Evolutionary conservation across 2,797 vertebrate species (phyloP).

Genomic region (Chelon auratus): DNA sequence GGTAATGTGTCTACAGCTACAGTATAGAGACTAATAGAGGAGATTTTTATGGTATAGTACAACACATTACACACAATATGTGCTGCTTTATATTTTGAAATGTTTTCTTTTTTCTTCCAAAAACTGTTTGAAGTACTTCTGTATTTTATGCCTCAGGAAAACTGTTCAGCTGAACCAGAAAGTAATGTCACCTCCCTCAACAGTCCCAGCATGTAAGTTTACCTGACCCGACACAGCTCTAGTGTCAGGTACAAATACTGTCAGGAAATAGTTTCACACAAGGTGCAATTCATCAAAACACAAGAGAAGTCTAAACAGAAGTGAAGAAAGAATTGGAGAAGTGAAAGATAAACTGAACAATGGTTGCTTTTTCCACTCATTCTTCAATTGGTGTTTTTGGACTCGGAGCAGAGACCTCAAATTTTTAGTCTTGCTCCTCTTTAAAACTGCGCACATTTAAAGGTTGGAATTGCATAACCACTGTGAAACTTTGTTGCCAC

Average conservation of each 20-base stretch:
- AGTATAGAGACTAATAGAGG: no score
- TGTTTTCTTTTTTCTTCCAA: background rate
- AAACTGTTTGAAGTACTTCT: background rate
- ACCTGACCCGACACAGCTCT: slow-evolving; percentile 1
- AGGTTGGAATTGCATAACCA: background rate
- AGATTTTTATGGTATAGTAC: no score
- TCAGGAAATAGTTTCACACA: slow-evolving; percentile 40
- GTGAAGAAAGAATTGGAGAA: slow-evolving; percentile 5
- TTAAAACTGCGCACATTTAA: background rate
- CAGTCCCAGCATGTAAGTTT: slow-evolving; percentile 6
- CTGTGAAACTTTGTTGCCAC: background rate
- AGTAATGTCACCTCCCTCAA: background rate
- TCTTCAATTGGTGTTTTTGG: slow-evolving; percentile 4
- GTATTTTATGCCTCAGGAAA: background rate
- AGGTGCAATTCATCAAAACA: slow-evolving; percentile 32
- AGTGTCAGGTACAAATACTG: slow-evolving; percentile 27
- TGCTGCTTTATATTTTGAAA: background rate
- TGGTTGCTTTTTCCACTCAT: background rate
- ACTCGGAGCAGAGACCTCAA: background rate
- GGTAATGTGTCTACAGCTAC: background rate
- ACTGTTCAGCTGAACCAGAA: slow-evolving; percentile 7
- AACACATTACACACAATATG: background rate
- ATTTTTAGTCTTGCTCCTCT: background rate
- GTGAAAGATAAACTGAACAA: slow-evolving; percentile 9
- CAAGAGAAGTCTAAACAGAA: slow-evolving; percentile 43